Conservation (phyloP, 2,113 vertebrate species). For the Sphaerodactylus townsendi region DNA sequence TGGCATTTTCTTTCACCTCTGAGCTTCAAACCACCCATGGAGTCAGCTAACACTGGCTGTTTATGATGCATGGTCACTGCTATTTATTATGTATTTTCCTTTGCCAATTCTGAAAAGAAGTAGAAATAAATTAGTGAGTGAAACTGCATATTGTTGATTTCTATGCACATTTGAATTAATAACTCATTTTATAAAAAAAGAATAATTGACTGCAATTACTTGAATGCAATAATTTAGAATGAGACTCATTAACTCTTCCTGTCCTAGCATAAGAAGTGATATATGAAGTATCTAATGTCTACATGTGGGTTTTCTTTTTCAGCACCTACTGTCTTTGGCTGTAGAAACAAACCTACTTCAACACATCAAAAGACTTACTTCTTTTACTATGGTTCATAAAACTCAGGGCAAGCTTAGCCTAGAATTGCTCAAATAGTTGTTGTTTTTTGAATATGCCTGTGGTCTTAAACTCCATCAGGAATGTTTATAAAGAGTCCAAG, state of each 20-base stretch:
- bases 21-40: conserved; percentile 13
- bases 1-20: conserved; percentile 9
- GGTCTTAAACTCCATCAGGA: conserved; percentile 22
- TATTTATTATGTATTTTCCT: conserved; percentile 5
- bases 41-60: conserved; percentile 4
- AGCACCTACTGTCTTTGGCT: background rate
- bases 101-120: conserved; percentile 14
- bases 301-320: conserved; percentile 17
- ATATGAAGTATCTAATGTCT: background rate
- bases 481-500: background rate
- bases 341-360: conserved; percentile 18
- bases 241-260: conserved; percentile 15
- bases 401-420: conserved; percentile 22
- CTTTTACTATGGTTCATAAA: conserved; percentile 36
- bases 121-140: background rate
- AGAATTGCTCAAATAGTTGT: conserved; percentile 40
- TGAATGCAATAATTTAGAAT: background rate
- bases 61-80: background rate
- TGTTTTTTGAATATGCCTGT: conserved; percentile 23
- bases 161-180: background rate
- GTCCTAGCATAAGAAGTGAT: conserved; percentile 4
- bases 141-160: background rate
- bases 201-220: conserved; percentile 1
- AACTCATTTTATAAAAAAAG: no score
- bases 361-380: conserved; percentile 51